Base-by-base conservation (phyloP, 1,140 invertebrate genomes). In the Phymorhynchus buccinoides region DNA sequence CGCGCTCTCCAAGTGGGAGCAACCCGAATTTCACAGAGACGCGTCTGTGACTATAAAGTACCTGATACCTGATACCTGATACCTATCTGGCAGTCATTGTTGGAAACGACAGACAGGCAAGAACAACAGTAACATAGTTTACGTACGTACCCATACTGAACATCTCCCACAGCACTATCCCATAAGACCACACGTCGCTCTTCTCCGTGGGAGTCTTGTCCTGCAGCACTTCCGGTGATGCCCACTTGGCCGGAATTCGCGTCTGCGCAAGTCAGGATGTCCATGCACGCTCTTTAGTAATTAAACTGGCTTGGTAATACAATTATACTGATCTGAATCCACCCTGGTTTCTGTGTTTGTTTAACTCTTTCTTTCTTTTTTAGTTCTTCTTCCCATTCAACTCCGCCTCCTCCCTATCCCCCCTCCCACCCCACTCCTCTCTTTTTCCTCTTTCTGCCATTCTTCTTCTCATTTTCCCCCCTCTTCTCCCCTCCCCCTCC, bases 151-250 rank as follows among this genome's bases (percentile, higher is more conserved):
- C 87, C 3, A 88, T 68, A 30, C 87, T 89, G 85, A 87, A 88
- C 32, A 90, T 90, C 83, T 91, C 90, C 90, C 90, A 91, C 1
- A 91, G 44, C 1, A 87, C 83, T 14, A 93, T 88, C 62, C 89
- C 88, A 84, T 88, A 91, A 3, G 75, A 93, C 91, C 91, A 92
- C n/a, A 89, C 88, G 84, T 91, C 90, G 56, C 89, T 91, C 85
- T 90, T 86, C 71, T 88, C 80, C 22, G 83, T 88, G n/a, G 89
- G 85, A 6, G 87, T 35, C 44, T 89, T 88, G 3, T 56, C 48
- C 73, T 85, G 80, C 14, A 87, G 66, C 30, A 87, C 85, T 48
- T 88, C 88, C 12, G 88, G 88, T n/a, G 88, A 85, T 56, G 87
- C 84, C 88, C 88, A 88, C 78, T 88, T 88, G 37, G 86, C 85